These are phyloP conservation scores for Nipponia nippon DNA, from an alignment of 2,113 vertebrate species.

Conservation along the genomic window DNA sequence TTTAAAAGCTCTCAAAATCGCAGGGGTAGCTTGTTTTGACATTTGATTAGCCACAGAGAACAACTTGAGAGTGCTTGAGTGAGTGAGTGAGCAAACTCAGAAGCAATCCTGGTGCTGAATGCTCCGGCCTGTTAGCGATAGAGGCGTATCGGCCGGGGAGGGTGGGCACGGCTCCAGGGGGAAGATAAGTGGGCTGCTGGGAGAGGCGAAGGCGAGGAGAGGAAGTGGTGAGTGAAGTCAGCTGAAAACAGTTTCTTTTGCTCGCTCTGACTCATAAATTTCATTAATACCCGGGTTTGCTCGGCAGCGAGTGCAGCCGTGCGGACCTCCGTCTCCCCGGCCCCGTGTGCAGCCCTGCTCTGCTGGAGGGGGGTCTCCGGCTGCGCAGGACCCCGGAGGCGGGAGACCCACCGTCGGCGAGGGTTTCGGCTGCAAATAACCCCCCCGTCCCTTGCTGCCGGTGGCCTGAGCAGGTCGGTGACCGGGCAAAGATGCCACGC, in stretches of 20 bases:
- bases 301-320: neutral
- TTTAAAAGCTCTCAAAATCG: slow-evolving; percentile 44
- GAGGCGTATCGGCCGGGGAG: slow-evolving; percentile 17
- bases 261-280: slow-evolving; percentile 36
- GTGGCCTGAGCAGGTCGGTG: fast-evolving
- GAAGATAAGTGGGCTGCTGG: slow-evolving; percentile 74
- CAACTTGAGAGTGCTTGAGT: slow-evolving; percentile 46
- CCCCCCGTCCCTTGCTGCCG: neutral
- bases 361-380: fast-evolving
- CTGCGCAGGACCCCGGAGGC: fast-evolving
- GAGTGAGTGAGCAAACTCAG: neutral
- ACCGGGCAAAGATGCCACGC: fast-evolving
- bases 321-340: no score
- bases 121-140: slow-evolving; percentile 26
- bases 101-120: neutral
- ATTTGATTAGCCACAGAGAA: slow-evolving; percentile 68
- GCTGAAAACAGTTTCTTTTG: slow-evolving; percentile 48
- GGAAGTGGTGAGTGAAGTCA: slow-evolving; percentile 76
- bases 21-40: slow-evolving; percentile 59
- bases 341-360: neutral
- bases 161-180: slow-evolving; percentile 71
- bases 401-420: fast-evolving
- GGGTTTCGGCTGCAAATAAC: fast-evolving
- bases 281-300: neutral
- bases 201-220: slow-evolving; percentile 69